Evolutionary conservation across 1,140 invertebrate genomes (phyloP), one percentile per base, ranked within the genome.

Genomic region (Neuroterus valhalla): DNA sequence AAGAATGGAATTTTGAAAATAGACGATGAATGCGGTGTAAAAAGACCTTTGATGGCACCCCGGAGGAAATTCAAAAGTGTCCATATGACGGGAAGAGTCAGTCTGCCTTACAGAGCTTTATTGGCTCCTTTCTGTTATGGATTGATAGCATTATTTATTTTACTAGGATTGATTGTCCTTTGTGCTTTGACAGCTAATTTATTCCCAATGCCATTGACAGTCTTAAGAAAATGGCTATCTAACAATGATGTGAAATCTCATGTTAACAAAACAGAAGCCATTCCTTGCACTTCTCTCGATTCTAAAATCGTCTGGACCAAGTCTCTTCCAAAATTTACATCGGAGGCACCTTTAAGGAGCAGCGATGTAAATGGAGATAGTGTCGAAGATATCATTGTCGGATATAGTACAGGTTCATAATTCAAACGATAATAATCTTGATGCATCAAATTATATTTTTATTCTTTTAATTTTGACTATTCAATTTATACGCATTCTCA

Each of bases 301-400:
- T 91, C 94, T 1, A 91, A 92, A 68, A 91, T 94, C 71, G 88
- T 96, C 12, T 97, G 96, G 96, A 91, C 91, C 0, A 90, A 91
- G 74, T 93, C 93, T 50, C 91, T 96, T 82, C 93, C 95, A 12
- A 94, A 94, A 84, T 88, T 96, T 14, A 93, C 93, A 43, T 95
- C 95, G 10, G 95, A 96, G 89, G 93, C 95, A 44, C 92, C 95
- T 1, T 89, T 97, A 50, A 89, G 94, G 77, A 90, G 93, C 62
- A 88, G 93, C 26, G 95, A 97, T 88, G 91, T 96, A 0, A 95
- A 96, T 89, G 83, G 88, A 10, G 96, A 97, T 90, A 92, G 91
- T 38, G 82, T 95, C 21, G 90, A 93, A 43, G 96, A 97, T 89
- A 91, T 96, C 45, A 92, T 97, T 68, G 90, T 96, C 62, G 95